Conservation (phyloP, 2,113 vertebrate genomes). For the Callipepla squamata region DNA sequence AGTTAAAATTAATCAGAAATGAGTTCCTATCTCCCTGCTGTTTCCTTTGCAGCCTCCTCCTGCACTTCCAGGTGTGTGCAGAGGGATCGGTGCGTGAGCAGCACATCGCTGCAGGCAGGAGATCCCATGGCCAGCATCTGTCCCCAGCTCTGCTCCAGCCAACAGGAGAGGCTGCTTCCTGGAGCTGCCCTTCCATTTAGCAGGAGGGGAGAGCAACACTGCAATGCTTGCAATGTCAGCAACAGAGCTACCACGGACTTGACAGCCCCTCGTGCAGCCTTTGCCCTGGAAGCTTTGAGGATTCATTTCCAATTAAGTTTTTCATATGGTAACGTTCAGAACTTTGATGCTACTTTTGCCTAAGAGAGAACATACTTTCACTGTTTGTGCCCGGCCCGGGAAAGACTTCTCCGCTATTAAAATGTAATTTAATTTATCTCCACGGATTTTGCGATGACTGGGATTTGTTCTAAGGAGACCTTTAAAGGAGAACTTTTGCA, state of each 20-base stretch:
- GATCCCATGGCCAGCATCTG: background rate
- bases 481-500: slow-evolving; percentile 52
- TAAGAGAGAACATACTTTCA: slow-evolving; percentile 55
- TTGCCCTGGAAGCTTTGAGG: background rate
- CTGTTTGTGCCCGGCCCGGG: slow-evolving; percentile 15
- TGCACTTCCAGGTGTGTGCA: background rate
- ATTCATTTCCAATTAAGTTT: slow-evolving; percentile 34
- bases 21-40: background rate
- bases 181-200: background rate
- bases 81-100: background rate
- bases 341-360: slow-evolving; percentile 36
- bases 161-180: background rate
- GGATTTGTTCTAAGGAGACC: slow-evolving; percentile 53
- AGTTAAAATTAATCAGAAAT: background rate
- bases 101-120: fast-evolving
- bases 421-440: slow-evolving; percentile 58
- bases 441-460: slow-evolving; percentile 30
- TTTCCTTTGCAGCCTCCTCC: background rate
- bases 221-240: background rate
- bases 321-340: slow-evolving; percentile 49
- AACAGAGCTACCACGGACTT: background rate
- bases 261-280: background rate
- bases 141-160: background rate
- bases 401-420: slow-evolving; percentile 47
- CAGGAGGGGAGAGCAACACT: background rate